Evolutionary conservation across 1,140 invertebrate genomes (phyloP), one percentile per base, ranked within the genome.

Genomic region (Oncopodura yosiiana): DNA sequence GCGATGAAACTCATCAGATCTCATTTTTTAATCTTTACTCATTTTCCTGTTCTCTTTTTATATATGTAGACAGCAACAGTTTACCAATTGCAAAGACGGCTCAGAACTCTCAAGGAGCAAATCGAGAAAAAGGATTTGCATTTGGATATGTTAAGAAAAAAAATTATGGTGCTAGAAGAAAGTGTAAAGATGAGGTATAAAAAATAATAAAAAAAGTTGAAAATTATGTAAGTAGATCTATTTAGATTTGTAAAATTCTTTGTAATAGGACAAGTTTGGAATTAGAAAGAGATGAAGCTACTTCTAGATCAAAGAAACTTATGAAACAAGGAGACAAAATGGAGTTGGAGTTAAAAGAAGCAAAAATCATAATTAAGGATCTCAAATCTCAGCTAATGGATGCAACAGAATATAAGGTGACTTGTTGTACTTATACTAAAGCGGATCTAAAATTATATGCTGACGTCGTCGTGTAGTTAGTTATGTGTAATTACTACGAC

Each of bases 101-200:
- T 89, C 1, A 78, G 87, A 58, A 83, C 82, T 3, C 68, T 94
- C 1, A 76, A 87, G 16, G 90, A 94, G 67, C 88, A 94, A 68
- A 70, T 94, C 14, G 87, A 93, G 68, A 81, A 88, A 57, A 82
- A 90, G 65, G 90, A 94, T 69, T 75, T 94, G 3, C 90, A 94
- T 68, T 71, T 94, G 64, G 90, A 94, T 73, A 75, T 94, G 38
- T 71, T 94, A 18, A 74, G 89, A 21, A 81, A 88, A 60, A 94
- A 94, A 71, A 67, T 90, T 12, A 61, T 64, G 27, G 79, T 82
- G 49, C 75, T 90, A 1, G 85, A 87, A 69, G 85, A 87, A 63
- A 84, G 87, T 51, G 61, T 64, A 8, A 64, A 64, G 23, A 24
- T 61, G 27, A 4, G n/a, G n/a, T n/a, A n/a, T n/a, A n/a, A n/a